phyloP scores from a whole-genome alignment of 2,113 vertebrate species.

The Cisticola juncidis region DNA sequence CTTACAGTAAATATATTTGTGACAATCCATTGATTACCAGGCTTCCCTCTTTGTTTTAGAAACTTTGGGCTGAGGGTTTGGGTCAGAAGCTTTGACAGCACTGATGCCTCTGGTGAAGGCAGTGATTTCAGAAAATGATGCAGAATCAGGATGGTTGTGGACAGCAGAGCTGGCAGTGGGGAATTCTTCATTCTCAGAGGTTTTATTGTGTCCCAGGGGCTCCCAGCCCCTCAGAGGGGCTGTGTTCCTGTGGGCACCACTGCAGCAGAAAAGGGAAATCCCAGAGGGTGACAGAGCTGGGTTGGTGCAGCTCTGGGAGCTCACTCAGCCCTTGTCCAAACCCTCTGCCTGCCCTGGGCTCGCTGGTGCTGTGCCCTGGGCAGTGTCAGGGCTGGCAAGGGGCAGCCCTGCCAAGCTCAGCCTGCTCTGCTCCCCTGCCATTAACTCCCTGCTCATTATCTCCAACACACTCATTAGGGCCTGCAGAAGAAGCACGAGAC shows the following conservation, averaged over 20 bases:
- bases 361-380: conserved; percentile 21
- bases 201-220: not conserved
- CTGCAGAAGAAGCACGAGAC: not conserved
- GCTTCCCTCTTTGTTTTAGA: not conserved
- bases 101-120: not conserved
- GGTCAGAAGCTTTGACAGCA: not conserved
- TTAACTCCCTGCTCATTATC: not conserved
- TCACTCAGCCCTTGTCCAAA: not conserved
- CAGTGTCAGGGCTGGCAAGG: not conserved
- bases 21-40: too few relatives aligned
- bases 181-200: not conserved
- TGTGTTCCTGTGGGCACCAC: not conserved
- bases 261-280: not conserved
- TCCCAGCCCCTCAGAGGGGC: too few relatives aligned
- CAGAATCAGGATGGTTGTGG: not conserved
- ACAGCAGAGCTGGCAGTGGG: not conserved
- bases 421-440: not conserved
- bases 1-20: not conserved
- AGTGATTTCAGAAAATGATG: not conserved
- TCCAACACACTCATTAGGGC: not conserved
- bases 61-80: not conserved
- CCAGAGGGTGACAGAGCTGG: not conserved
- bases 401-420: not conserved
- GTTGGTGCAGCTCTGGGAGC: not conserved
- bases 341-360: not conserved